A percentile compares a stretch with the other conserved stretches of the same genome.
These are phyloP conservation scores for Acanthurus lineatus DNA, from an alignment of 2,797 vertebrate genomes.

Conservation along the genomic window DNA sequence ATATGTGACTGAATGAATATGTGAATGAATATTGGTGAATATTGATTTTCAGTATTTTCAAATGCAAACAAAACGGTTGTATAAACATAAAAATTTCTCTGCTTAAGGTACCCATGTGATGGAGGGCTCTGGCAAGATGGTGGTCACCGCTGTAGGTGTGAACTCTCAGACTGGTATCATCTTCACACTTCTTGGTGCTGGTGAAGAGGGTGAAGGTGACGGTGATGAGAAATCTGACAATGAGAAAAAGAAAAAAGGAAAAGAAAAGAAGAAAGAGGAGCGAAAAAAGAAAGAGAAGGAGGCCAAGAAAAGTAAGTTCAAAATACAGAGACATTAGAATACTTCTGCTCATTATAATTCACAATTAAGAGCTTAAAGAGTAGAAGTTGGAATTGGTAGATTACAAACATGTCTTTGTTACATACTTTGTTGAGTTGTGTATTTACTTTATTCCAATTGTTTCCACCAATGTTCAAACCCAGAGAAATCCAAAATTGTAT, in stretches of 20 bases:
- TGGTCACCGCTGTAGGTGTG: constrained; percentile 96
- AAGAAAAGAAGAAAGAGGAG: constrained; percentile 89
- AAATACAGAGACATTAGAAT: neutral
- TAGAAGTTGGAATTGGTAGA: neutral
- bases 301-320: constrained; percentile 79
- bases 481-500: too few species aligned
- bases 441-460: too few species aligned
- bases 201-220: constrained; percentile 89
- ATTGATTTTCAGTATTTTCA: too few species aligned
- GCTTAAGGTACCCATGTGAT: constrained; percentile 95
- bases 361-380: neutral
- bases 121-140: constrained; percentile 96
- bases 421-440: too few species aligned
- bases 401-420: too few species aligned
- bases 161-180: constrained; percentile 99
- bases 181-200: constrained; percentile 93
- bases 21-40: too few species aligned
- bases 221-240: constrained; percentile 85
- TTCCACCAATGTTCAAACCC: too few species aligned
- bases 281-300: constrained; percentile 86
- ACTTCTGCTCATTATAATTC: neutral
- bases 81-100: neutral
- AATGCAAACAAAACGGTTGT: too few species aligned
- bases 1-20: too few species aligned
- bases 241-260: constrained; percentile 90